Evolutionary conservation across 2,888 invertebrate species (phyloP).

Genomic region (Calameuta pallipes): DNA sequence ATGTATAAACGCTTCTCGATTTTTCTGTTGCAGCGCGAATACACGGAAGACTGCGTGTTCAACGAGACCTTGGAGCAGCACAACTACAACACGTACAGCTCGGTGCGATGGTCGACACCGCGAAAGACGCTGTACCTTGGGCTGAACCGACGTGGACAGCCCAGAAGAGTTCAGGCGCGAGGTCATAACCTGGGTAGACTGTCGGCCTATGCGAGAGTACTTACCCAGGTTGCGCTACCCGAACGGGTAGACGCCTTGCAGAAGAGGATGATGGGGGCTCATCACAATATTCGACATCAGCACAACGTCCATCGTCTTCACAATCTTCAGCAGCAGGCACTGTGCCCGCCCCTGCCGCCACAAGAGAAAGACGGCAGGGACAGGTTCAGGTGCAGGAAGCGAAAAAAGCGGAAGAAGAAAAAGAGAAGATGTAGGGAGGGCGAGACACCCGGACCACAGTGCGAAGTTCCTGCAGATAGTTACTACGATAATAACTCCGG

Average conservation of each 20-base stretch:
- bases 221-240: constrained; percentile 71
- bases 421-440: constrained; percentile 54
- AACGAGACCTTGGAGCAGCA: constrained; percentile 87
- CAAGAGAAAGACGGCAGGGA: constrained; percentile 59
- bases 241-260: constrained; percentile 68
- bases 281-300: constrained; percentile 55
- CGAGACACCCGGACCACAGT: constrained; percentile 50
- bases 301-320: constrained; percentile 44
- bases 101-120: constrained; percentile 76
- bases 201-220: constrained; percentile 79
- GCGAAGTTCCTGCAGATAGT: constrained; percentile 30
- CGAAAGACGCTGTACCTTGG: constrained; percentile 80
- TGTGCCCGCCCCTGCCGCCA: constrained; percentile 52
- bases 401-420: constrained; percentile 69
- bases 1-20: not conserved
- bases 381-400: constrained; percentile 67
- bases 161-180: constrained; percentile 79
- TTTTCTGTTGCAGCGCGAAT: constrained; percentile 82
- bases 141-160: constrained; percentile 78
- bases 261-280: constrained; percentile 59
- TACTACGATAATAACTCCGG: constrained; percentile 14
- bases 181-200: constrained; percentile 77
- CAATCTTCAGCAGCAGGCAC: constrained; percentile 55
- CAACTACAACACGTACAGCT: constrained; percentile 88
- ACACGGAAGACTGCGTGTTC: constrained; percentile 85